phyloP scores from a whole-genome alignment of 2,797 vertebrate genomes.

The Macropus fuliginosus region DNA sequence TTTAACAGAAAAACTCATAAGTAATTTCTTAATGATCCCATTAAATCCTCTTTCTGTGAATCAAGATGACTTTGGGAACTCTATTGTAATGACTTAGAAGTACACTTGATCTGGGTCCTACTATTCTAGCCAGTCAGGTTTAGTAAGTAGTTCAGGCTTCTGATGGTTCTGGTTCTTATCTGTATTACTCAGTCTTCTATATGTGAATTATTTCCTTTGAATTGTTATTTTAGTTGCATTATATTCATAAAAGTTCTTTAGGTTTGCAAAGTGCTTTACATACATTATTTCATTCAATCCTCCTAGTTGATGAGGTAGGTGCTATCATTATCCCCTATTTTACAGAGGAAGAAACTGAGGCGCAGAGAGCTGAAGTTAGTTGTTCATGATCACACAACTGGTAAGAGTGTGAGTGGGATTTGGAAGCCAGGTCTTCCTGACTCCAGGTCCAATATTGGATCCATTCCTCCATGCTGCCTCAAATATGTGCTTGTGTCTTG shows the following conservation, averaged over 20 bases:
- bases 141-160: not conserved
- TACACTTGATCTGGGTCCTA: not conserved
- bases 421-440: constrained; percentile 31
- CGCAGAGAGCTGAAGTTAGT: not conserved
- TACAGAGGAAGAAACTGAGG: not conserved
- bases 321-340: constrained; percentile 10
- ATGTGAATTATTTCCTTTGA: not conserved
- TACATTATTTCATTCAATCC: not conserved
- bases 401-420: constrained; percentile 21
- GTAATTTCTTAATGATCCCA: not conserved
- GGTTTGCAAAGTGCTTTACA: constrained; percentile 8
- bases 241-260: not conserved
- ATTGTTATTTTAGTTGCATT: not conserved
- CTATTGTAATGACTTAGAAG: not conserved
- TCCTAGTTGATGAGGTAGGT: constrained; percentile 6
- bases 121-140: not conserved
- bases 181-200: not conserved
- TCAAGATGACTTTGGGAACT: not conserved
- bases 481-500: not conserved
- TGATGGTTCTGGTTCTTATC: not conserved
- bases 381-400: not conserved
- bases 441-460: not conserved
- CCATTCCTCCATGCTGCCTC: not conserved
- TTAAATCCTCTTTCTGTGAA: not conserved
- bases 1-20: not conserved